These are phyloP conservation scores for Odontophorus gujanensis DNA, from an alignment of 2,113 vertebrate species.

Conservation along the genomic window DNA sequence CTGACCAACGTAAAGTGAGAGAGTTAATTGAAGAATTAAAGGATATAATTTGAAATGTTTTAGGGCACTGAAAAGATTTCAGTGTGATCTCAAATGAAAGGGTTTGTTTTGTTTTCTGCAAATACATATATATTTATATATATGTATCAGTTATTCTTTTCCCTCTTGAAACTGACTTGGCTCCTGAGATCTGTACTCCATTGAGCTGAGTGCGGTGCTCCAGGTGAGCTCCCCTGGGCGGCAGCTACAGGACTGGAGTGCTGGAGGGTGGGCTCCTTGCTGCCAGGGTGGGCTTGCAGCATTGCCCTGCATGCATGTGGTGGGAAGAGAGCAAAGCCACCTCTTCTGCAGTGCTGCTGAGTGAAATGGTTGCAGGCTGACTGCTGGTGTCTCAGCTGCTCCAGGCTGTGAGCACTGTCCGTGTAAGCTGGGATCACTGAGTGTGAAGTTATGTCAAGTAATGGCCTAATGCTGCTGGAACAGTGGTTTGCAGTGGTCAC, in stretches of 20 bases:
- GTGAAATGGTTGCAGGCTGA: background rate
- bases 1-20: background rate
- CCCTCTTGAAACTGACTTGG: background rate
- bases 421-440: accelerated
- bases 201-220: background rate
- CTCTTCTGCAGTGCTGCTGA: accelerated
- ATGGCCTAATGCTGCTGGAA: background rate
- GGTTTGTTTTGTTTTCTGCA: background rate
- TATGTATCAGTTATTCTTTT: background rate
- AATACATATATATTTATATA: no score
- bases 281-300: no score
- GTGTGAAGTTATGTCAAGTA: background rate
- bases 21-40: background rate
- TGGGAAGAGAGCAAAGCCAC: background rate
- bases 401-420: background rate
- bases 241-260: no score
- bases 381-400: background rate
- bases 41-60: background rate
- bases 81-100: background rate
- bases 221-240: no score
- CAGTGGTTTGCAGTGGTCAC: background rate
- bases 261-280: no score
- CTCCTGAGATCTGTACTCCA: background rate
- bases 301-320: no score
- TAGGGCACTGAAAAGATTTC: background rate